These are phyloP conservation scores for Spisula subtruncata DNA, from an alignment of 2,888 invertebrate species.

Conservation along the genomic window DNA sequence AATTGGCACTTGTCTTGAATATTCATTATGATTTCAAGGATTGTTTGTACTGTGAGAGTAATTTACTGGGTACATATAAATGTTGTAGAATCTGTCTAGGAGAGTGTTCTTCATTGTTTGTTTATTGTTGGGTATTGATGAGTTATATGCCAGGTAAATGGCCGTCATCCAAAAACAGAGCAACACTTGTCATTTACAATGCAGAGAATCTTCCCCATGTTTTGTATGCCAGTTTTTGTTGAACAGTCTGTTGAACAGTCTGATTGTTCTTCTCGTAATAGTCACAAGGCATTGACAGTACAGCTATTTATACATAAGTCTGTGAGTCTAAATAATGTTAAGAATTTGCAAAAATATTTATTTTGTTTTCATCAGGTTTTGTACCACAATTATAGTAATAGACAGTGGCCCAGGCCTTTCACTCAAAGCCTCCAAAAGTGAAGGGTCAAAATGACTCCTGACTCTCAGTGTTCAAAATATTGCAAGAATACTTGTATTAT, in stretches of 20 bases:
- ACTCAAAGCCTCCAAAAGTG: too few species aligned
- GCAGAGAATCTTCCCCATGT: not conserved
- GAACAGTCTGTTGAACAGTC: too few species aligned
- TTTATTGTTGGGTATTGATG: not conserved
- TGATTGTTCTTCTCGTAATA: not conserved
- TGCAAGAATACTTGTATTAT: too few species aligned
- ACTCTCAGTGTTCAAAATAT: too few species aligned
- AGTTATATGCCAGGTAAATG: constrained; percentile 20
- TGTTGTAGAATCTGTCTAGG: not conserved
- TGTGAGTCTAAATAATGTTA: not conserved
- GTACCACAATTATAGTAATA: too few species aligned
- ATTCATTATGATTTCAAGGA: too few species aligned
- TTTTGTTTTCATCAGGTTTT: too few species aligned
- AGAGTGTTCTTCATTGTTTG: not conserved
- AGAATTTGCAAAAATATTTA: not conserved
- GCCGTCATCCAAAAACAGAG: not conserved
- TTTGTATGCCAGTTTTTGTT: not conserved
- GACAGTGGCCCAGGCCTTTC: too few species aligned
- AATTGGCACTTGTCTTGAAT: too few species aligned
- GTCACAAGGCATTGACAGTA: not conserved
- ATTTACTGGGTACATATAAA: too few species aligned
- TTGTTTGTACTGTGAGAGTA: too few species aligned
- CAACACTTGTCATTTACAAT: not conserved
- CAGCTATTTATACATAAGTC: not conserved
- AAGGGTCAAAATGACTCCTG: too few species aligned